Evolutionary conservation across 2,113 vertebrate species (phyloP).

Genomic region (Grammatotria lemairii): DNA sequence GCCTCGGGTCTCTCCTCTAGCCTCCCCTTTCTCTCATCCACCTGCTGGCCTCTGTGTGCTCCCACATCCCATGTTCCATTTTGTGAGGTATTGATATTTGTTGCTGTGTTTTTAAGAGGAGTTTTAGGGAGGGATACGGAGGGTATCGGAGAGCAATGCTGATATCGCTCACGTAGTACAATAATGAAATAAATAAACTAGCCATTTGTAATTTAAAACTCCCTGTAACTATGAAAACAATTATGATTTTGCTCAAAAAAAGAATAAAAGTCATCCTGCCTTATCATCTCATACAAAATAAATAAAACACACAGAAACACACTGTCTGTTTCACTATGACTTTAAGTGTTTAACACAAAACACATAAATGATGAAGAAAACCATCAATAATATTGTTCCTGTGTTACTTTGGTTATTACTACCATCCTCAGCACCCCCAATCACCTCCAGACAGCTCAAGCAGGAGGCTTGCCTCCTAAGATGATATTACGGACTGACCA

Average conservation of each 20-base stretch:
- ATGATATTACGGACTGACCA: fast-evolving
- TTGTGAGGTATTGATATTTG: no score
- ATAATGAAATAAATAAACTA: no score
- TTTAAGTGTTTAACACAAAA: neutral
- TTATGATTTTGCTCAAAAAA: neutral
- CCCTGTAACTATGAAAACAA: neutral
- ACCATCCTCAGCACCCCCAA: neutral
- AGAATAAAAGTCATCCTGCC: neutral
- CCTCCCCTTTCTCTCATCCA: no score
- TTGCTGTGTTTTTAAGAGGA: no score
- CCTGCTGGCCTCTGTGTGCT: no score
- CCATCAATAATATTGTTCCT: neutral
- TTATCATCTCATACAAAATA: neutral
- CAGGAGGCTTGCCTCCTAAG: neutral
- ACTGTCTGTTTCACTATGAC: neutral
- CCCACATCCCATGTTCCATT: no score
- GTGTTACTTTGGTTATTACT: fast-evolving
- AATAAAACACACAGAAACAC: neutral
- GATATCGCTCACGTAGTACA: no score
- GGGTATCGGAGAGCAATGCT: no score
- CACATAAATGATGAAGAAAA: neutral
- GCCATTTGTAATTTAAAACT: neutral
- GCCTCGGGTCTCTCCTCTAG: no score
- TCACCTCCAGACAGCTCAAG: neutral
- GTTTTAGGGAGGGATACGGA: fast-evolving